Conservation (phyloP, 92 coral and sea anemone genomes). For the Umimayanthus kanabou region DNA sequence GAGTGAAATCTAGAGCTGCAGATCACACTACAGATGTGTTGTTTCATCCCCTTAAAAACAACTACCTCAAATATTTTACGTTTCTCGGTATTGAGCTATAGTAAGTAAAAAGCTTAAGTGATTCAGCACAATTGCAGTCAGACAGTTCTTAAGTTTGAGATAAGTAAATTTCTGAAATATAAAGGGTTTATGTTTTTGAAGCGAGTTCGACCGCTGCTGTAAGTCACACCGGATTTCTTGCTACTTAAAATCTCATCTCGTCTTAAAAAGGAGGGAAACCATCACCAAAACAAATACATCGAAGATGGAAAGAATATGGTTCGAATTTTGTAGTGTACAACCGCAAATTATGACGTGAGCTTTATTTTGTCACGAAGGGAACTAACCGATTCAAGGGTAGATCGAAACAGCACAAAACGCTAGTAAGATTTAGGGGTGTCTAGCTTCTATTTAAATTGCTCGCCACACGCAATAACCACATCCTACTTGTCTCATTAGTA, state of each 20-base stretch:
- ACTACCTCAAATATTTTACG: background rate
- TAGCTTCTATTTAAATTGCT: constrained; percentile 8
- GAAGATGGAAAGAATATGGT: background rate
- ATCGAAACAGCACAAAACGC: background rate
- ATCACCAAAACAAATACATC: constrained; percentile 26
- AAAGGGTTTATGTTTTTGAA: background rate
- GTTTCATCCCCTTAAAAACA: background rate
- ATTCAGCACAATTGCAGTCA: background rate
- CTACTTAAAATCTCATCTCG: constrained; percentile 4
- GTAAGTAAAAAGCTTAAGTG: background rate
- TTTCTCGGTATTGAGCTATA: background rate
- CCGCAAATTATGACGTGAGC: background rate
- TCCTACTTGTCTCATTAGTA: constrained; percentile 18
- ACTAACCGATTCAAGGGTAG: background rate
- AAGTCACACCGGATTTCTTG: constrained; percentile 13
- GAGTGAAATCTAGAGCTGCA: background rate
- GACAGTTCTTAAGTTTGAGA: background rate
- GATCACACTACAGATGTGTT: background rate
- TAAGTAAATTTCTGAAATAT: background rate
- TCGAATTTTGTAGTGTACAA: background rate
- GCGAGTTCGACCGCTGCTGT: background rate
- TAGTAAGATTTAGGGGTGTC: background rate
- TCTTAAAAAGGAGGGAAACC: background rate
- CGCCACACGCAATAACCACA: background rate
- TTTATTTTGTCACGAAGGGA: background rate